These are phyloP conservation scores for Tupaia tana DNA, from an alignment of 2,113 vertebrate genomes.

Conservation along the genomic window DNA sequence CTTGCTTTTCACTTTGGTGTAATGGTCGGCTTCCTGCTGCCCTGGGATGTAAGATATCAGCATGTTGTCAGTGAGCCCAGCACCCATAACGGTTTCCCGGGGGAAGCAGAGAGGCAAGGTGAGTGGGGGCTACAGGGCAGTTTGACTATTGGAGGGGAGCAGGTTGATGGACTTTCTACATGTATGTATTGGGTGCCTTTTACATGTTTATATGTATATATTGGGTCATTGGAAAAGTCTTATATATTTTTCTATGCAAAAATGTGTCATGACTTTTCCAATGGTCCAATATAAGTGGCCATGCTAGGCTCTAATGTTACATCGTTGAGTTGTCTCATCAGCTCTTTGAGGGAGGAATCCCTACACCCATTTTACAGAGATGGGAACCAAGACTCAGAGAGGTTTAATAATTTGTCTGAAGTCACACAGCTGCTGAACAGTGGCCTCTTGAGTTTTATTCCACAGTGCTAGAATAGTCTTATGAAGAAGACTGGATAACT, in stretches of 20 bases:
- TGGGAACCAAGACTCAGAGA: background rate
- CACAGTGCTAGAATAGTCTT: no score
- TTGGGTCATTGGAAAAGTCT: no score
- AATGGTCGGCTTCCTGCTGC: slow-evolving; percentile 45
- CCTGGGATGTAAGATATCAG: slow-evolving; percentile 29
- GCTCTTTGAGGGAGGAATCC: background rate
- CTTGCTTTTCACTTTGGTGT: slow-evolving; percentile 63
- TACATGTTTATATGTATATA: background rate
- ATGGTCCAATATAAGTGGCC: background rate
- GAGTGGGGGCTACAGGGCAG: background rate
- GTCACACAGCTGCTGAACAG: background rate
- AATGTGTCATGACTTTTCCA: no score
- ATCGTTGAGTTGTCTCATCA: background rate
- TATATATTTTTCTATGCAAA: no score
- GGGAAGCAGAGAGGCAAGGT: background rate
- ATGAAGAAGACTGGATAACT: no score
- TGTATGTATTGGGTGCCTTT: background rate
- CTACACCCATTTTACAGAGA: background rate
- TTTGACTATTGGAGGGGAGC: background rate
- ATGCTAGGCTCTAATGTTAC: background rate
- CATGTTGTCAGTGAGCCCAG: background rate
- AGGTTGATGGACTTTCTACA: background rate
- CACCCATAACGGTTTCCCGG: background rate
- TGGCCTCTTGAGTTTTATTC: background rate
- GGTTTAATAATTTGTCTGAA: background rate